Evolutionary conservation across 2,888 invertebrate species (phyloP), one percentile per base, ranked within the genome.

Genomic region (Glyphotaelius pellucidus): DNA sequence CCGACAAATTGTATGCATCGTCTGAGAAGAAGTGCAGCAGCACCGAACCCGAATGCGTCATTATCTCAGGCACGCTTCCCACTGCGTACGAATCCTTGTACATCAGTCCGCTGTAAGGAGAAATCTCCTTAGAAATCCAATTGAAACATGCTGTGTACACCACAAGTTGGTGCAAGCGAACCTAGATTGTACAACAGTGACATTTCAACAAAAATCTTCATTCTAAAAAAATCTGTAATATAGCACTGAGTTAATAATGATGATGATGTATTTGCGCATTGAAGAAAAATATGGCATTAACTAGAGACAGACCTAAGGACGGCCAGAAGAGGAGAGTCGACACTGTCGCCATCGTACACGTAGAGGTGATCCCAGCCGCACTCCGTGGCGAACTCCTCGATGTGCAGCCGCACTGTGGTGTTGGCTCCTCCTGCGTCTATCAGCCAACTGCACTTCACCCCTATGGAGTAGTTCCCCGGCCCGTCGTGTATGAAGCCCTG

Each of bases 311-410:
- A 97, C 97, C 98, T 98, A 95, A 97, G 98, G 38, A 99, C 99
- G 94, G 99, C 99, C 91, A 99, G 96, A 92, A 99, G 96, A 80
- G 98, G 98, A 38, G 99, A 98, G 94, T 98, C 98, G 80, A 99
- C 98, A 94, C 99, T 99, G 95, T 99, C 99, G 19, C 99, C 99
- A 96, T 99, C 99, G 95, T 98, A 99, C 94, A 99, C 98, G 95
- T 99, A 99, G 94, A 99, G 96, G 95, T 99, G 99, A 96, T 99
- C 99, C 99, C 99, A 99, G 88, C 99, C 99, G 95, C 99, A 99
- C 96, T 99, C 99, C 0, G 99, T 99, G 38, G 99, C 98, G 95
- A 99, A 99, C 95, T 98, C 98, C 95, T 99, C 98, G 94, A 99
- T 96, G 94, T 98, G 97, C 94, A 99, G 97, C 30, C 98, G 97